Evolutionary conservation across 2,113 vertebrate genomes (phyloP), one percentile per base, ranked within the genome.

Genomic region (Dicaeum eximium): DNA sequence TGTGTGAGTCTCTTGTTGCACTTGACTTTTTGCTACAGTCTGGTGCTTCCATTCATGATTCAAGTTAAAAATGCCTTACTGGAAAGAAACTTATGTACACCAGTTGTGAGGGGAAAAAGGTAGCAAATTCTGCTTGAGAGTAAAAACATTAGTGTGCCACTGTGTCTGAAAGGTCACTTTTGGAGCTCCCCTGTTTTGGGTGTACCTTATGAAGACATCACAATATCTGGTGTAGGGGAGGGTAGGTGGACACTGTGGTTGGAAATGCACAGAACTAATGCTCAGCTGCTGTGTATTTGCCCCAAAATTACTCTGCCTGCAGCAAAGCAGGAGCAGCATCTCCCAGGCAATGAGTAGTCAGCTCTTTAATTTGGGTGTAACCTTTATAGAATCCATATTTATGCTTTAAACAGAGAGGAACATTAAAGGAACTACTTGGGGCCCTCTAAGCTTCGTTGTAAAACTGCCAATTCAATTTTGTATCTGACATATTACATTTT

Each of bases 381-480:
- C 27, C 61, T 45, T 21, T 60, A 25, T 16, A 19, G 5, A 54
- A 74, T 38, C 57, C 33, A 8, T 24, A 33, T 21, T 88, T 79
- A 10, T 30, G 25, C 53, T 86, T 72, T 57, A 40, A 80, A 74
- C 57, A 58, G 74, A 92, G 47, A 92, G 27, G 30, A 47, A 57
- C 53, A 50, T 53, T 44, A 78, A 93, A 44, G 62, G 67, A 92
- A 47, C 45, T 91, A 54, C 58, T 70, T 90, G 86, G 28, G 54
- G 50, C 31, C 21, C 20, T 75, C 90, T 71, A 88, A 88, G 61
- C 42, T 37, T 24, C 20, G 15, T 12, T 90, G 56, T 79, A 56
- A 89, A 88, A 58, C 33, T 74, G 61, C 44, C 77, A 83, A 72
- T 94, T 93, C 42, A 92, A 82, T 92, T 95, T 95, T 88, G 15